Evolutionary conservation across 2,113 vertebrate species (phyloP).

Genomic region (Blennius ocellaris): DNA sequence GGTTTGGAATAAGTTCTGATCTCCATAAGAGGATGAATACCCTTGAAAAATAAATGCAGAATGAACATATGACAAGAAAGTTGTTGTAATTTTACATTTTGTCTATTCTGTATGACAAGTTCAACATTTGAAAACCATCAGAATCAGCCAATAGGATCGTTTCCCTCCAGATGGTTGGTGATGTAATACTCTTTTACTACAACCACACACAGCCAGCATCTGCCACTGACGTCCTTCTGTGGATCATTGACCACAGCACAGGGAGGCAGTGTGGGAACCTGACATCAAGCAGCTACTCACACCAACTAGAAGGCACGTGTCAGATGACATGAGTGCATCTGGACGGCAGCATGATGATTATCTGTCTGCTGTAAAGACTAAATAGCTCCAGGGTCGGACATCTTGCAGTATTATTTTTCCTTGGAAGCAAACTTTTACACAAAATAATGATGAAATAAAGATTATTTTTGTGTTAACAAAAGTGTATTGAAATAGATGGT

Average conservation of each 20-base stretch:
- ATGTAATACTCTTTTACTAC: conserved; percentile 27
- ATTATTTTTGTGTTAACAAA: too few species aligned
- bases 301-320: conserved; percentile 9
- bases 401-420: too few species aligned
- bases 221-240: conserved; percentile 53
- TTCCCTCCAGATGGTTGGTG: conserved; percentile 70
- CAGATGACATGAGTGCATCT: conserved; percentile 35
- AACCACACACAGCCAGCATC: conserved; percentile 28
- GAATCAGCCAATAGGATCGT: neutral
- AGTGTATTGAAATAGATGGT: too few species aligned
- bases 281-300: conserved; percentile 50
- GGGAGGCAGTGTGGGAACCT: conserved; percentile 65
- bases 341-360: neutral
- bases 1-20: too few species aligned
- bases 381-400: too few species aligned
- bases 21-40: too few species aligned
- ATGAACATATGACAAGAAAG: too few species aligned
- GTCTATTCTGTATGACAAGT: too few species aligned
- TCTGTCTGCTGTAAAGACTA: neutral
- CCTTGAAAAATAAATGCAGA: too few species aligned
- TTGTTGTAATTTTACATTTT: too few species aligned
- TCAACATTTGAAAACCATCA: neutral
- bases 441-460: too few species aligned
- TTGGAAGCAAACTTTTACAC: too few species aligned
- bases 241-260: conserved; percentile 47